phyloP scores from a whole-genome alignment of 2,888 invertebrate genomes.

The Latrodectus elegans region DNA sequence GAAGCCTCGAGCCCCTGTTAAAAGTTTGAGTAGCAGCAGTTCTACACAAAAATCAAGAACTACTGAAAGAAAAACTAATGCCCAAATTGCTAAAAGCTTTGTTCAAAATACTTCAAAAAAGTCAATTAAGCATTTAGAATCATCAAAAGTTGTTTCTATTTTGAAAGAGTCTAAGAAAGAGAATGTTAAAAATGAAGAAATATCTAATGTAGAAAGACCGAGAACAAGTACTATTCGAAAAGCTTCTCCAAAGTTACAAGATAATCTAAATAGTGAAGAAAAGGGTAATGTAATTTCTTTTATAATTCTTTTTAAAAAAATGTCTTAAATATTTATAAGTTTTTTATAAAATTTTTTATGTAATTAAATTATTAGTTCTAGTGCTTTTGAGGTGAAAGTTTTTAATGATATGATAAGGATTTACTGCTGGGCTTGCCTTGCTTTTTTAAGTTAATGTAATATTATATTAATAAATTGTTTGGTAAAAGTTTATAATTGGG shows the following conservation, averaged over 20 bases:
- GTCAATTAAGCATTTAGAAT: background rate
- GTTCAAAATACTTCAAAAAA: conserved; percentile 24
- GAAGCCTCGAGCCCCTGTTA: background rate
- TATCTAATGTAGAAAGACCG: conserved; percentile 34
- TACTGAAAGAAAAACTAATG: conserved; percentile 37
- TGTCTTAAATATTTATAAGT: background rate
- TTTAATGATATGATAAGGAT: too few relatives aligned
- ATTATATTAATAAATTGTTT: too few relatives aligned
- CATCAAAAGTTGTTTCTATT: background rate
- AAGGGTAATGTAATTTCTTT: conserved; percentile 18
- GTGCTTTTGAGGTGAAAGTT: too few relatives aligned
- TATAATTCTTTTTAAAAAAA: background rate
- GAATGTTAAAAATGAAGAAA: background rate
- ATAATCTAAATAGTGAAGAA: conserved; percentile 1
- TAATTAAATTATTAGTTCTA: too few relatives aligned
- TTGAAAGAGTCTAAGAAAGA: background rate
- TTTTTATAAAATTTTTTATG: background rate
- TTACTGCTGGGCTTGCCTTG: too few relatives aligned
- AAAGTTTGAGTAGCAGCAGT: conserved; percentile 7
- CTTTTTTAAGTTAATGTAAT: too few relatives aligned
- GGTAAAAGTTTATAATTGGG: too few relatives aligned
- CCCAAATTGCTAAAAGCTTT: conserved; percentile 64
- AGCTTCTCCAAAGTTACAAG: background rate
- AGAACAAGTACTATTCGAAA: conserved; percentile 64
- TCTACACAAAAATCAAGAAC: conserved; percentile 1